Base-by-base conservation (phyloP, 2,888 invertebrate species). In the Tineola bisselliella region DNA sequence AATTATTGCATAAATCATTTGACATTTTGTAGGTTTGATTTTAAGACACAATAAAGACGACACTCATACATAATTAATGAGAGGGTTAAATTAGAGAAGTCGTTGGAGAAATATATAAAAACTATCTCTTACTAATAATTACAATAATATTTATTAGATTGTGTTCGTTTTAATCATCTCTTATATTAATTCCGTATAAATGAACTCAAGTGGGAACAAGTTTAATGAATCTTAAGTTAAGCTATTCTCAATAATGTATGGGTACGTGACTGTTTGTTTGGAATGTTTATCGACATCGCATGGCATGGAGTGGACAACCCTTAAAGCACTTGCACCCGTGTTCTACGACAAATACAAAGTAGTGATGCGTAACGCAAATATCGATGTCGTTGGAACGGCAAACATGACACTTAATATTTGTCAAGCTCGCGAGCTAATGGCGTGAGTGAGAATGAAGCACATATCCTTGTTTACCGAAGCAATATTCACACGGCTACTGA, bases 281-380 rank as follows among this genome's bases (percentile, higher is more conserved):
- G n/a, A 3, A n/a, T 54, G 79, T 83, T 81, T 84, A 82, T 81
- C 77, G 80, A 79, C 77, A 77, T 72, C 48, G 30, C 44, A 2
- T 60, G 75, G 70, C 69, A 72, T 77, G 72, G 74, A 82, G 86
- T 81, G 82, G 78, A 68, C 79, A 83, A 77, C 82, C 83, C 84
- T 86, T 81, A 77, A 77, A 79, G 75, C 74, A 70, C 73, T 73
- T 71, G 74, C 78, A 72, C 78, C 79, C 76, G 77, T 70, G 68
- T 71, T 38, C 43, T 70, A 70, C 73, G 69, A 69, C 80, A 87
- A 86, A 87, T 79, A 86, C 69, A 68, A 65, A 75, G 77, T 87
- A 87, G 87, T 87, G 87, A 87, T 87, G 87, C 87, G 83, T 82
- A 86, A 87, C 84, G 80, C 86, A 84, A 86, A 84, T 84, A 77